A percentile compares a stretch with the other conserved stretches of the same genome.
phyloP scores from a whole-genome alignment of 2,888 invertebrate species.

The Trachelus tabidus region DNA sequence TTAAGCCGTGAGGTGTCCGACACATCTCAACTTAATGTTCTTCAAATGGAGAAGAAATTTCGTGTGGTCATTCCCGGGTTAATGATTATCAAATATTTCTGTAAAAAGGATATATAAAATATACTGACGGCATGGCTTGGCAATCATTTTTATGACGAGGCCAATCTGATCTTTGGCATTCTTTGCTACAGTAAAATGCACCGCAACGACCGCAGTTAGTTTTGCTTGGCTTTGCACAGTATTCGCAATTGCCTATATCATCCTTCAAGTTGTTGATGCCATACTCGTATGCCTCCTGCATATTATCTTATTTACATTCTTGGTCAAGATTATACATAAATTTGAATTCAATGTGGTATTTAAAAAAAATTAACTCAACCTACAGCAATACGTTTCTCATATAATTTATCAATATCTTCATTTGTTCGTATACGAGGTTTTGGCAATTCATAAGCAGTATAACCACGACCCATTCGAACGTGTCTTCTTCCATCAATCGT shows the following conservation, averaged over 20 bases:
- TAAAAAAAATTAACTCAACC: conserved; percentile 5
- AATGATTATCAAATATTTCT: background rate
- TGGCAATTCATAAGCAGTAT: conserved; percentile 50
- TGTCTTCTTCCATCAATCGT: conserved; percentile 50
- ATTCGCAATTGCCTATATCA: conserved; percentile 32
- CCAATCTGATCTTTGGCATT: conserved; percentile 56
- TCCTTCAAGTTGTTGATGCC: conserved; percentile 33
- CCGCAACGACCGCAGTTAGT: conserved; percentile 44
- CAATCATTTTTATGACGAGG: conserved; percentile 49
- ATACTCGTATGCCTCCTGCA: conserved; percentile 49
- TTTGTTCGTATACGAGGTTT: conserved; percentile 36
- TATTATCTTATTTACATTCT: background rate
- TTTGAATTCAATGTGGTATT: background rate
- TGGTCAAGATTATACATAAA: background rate
- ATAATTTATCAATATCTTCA: conserved; percentile 32
- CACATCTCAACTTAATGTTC: too few relatives aligned
- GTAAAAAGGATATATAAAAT: background rate
- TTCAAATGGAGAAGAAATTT: too few relatives aligned
- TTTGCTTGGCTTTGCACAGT: conserved; percentile 27
- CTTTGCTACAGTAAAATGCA: conserved; percentile 50
- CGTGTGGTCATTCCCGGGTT: too few relatives aligned
- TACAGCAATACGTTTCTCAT: conserved; percentile 47
- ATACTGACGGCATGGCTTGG: conserved; percentile 48
- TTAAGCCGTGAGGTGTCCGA: background rate
- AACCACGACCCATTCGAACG: conserved; percentile 57